phyloP scores from a whole-genome alignment of 2,797 vertebrate genomes.

The Dendrocincla tyrannina region DNA sequence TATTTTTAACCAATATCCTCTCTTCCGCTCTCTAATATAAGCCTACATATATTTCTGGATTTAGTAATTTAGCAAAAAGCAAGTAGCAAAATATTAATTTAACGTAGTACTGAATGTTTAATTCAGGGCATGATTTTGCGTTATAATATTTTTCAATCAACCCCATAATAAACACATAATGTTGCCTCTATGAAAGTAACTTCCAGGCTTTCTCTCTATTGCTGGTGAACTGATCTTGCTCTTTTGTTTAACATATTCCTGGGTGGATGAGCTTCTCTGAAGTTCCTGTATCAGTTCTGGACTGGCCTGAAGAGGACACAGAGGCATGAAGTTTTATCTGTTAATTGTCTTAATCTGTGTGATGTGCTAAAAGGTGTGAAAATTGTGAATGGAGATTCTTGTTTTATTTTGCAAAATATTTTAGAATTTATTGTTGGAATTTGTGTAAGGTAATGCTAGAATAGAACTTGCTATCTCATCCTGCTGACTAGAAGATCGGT shows the following conservation, averaged over 20 bases:
- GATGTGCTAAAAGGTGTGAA: neutral
- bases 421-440: neutral
- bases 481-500: neutral
- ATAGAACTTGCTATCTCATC: neutral
- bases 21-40: neutral
- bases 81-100: neutral
- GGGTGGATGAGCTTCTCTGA: neutral
- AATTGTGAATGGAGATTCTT: neutral
- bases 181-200: neutral
- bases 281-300: neutral
- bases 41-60: neutral
- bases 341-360: neutral
- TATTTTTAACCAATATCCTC: neutral
- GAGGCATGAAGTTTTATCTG: neutral
- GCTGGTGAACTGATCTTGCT: neutral
- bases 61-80: neutral
- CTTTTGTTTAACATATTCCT: neutral
- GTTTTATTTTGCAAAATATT: neutral
- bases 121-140: neutral
- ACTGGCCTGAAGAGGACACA: rapidly evolving
- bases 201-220: neutral
- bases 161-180: neutral
- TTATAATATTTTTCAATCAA: neutral
- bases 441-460: neutral
- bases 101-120: neutral